Evolutionary conservation across 2,113 vertebrate species (phyloP).

Genomic region (Abramis brama): DNA sequence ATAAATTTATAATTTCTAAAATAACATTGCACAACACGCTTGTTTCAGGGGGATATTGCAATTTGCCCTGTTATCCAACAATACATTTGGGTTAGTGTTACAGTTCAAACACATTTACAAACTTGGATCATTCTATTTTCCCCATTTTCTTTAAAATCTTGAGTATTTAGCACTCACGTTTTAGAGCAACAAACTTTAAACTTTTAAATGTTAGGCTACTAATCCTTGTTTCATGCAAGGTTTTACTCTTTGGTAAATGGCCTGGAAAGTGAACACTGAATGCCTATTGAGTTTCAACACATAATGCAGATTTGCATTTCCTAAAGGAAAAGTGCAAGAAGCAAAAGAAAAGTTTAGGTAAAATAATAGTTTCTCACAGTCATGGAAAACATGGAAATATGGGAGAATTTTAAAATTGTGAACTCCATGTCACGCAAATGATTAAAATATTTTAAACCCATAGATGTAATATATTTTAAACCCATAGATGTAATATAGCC

Average conservation of each 20-base stretch:
- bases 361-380: background rate
- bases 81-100: background rate
- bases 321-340: background rate
- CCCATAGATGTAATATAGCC: background rate
- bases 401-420: background rate
- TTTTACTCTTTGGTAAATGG: background rate
- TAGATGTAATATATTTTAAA: too few relatives aligned
- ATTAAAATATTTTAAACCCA: background rate
- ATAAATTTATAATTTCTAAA: too few relatives aligned
- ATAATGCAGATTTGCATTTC: constrained; percentile 6
- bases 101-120: too few relatives aligned
- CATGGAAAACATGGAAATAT: background rate
- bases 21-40: background rate
- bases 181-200: too few relatives aligned
- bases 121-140: too few relatives aligned
- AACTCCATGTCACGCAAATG: background rate
- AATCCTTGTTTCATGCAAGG: background rate
- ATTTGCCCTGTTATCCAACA: background rate
- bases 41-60: background rate
- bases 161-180: too few relatives aligned
- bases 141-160: too few relatives aligned
- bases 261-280: background rate
- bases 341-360: background rate
- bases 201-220: background rate
- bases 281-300: background rate